Evolutionary conservation across 2,888 invertebrate species (phyloP).

Genomic region (Acleris emargana): DNA sequence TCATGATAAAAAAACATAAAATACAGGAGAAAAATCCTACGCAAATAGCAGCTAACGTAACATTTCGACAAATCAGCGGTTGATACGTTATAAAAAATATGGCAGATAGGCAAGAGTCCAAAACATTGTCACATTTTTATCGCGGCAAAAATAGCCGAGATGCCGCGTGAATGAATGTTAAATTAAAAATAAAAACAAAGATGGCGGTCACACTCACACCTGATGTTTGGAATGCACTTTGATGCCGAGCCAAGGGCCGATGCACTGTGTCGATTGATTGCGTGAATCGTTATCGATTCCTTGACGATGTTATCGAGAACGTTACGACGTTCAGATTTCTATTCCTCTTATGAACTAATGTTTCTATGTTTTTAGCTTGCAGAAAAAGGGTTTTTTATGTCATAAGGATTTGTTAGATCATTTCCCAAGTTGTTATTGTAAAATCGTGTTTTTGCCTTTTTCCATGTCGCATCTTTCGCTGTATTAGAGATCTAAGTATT

Average conservation of each 20-base stretch:
- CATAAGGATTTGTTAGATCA: too few species aligned
- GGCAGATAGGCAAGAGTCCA: conserved; percentile 36
- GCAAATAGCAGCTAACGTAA: conserved; percentile 13
- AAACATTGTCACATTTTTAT: conserved; percentile 38
- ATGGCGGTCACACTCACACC: conserved; percentile 37
- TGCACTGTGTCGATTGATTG: conserved; percentile 26
- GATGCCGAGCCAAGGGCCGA: conserved; percentile 34
- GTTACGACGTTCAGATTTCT: too few species aligned
- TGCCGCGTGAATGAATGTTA: conserved; percentile 34
- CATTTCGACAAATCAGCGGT: conserved; percentile 34
- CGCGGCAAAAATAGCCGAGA: conserved; percentile 27
- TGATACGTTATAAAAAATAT: conserved; percentile 31
- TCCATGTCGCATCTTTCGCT: too few species aligned
- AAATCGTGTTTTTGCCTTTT: too few species aligned
- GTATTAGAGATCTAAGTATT: too few species aligned
- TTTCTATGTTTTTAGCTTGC: too few species aligned
- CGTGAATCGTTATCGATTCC: conserved; percentile 12
- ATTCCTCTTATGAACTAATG: too few species aligned
- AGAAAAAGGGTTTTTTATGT: too few species aligned
- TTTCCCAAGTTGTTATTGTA: too few species aligned
- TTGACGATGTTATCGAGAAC: not conserved
- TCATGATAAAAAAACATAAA: too few species aligned
- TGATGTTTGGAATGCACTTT: conserved; percentile 38
- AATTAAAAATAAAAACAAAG: conserved; percentile 38
- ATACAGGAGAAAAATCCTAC: not conserved